Percentiles rank a stretch among this genome's conserved stretches.
These are phyloP conservation scores for Cheilosia vulpina DNA, from an alignment of 2,888 invertebrate species.

Conservation along the genomic window DNA sequence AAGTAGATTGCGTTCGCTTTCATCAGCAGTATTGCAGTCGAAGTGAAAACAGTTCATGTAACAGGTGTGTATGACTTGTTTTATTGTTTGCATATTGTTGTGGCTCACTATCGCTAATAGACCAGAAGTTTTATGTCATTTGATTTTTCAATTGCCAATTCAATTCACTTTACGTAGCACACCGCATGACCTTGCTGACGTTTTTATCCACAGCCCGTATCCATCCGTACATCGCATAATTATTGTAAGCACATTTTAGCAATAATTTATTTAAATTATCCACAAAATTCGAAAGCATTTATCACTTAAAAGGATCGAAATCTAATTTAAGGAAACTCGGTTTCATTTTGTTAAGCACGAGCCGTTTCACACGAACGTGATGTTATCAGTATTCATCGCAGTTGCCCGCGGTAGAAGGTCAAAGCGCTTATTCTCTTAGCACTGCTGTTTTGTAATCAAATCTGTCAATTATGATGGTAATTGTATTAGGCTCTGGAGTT, in stretches of 20 bases:
- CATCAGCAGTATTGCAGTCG: too few species aligned
- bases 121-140: too few species aligned
- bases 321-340: constrained; percentile 15
- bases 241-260: not conserved
- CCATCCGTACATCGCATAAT: not conserved
- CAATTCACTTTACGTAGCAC: too few species aligned
- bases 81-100: too few species aligned
- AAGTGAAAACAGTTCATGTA: too few species aligned
- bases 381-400: constrained; percentile 40
- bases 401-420: not conserved
- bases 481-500: constrained; percentile 7
- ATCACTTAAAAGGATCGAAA: constrained; percentile 4
- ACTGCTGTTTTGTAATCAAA: constrained; percentile 15
- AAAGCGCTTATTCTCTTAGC: constrained; percentile 1
- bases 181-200: too few species aligned
- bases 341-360: constrained; percentile 21
- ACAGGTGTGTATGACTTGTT: too few species aligned
- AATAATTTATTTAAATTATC: constrained; percentile 23
- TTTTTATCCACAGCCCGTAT: too few species aligned
- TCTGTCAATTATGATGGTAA: constrained; percentile 34
- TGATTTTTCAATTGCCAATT: too few species aligned
- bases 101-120: too few species aligned
- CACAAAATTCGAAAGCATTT: constrained; percentile 22
- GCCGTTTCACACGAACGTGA: constrained; percentile 9
- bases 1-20: too few species aligned